phyloP scores from a whole-genome alignment of 1,140 invertebrate genomes.

The Drosophila bocki region DNA sequence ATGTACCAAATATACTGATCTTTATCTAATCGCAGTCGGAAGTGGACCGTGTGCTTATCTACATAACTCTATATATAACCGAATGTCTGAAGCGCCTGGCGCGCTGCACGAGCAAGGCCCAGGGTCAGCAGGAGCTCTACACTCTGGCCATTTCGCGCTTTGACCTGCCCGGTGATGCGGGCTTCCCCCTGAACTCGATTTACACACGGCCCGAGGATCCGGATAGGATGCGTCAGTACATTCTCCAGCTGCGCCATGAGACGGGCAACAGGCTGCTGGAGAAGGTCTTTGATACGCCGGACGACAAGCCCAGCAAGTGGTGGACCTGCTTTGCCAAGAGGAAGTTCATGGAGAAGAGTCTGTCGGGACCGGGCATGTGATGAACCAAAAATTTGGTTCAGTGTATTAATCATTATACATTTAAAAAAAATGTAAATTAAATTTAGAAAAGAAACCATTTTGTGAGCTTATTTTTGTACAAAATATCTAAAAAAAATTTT shows the following conservation, averaged over 20 bases:
- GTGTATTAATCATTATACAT: neutral
- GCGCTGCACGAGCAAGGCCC: slow-evolving; percentile 94
- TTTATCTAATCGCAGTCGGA: slow-evolving; percentile 90
- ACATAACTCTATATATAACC: slow-evolving; percentile 98
- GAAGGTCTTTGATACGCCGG: slow-evolving; percentile 94
- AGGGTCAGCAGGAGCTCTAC: slow-evolving; percentile 97
- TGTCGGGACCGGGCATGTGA: slow-evolving; percentile 85
- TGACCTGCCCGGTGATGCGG: slow-evolving; percentile 97
- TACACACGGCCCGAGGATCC: slow-evolving; percentile 96
- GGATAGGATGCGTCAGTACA: slow-evolving; percentile 96
- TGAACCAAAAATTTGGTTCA: neutral
- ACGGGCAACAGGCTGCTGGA: slow-evolving; percentile 95
- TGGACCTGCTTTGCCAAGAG: slow-evolving; percentile 99
- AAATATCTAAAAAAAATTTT: too few relatives aligned
- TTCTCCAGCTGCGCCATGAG: slow-evolving; percentile 98
- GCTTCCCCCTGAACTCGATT: slow-evolving; percentile 98
- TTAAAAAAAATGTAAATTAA: neutral
- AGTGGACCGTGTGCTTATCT: slow-evolving; percentile 98
- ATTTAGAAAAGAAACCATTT: neutral
- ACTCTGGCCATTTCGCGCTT: slow-evolving; percentile 97
- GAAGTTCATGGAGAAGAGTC: slow-evolving; percentile 99
- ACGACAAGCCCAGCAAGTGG: slow-evolving; percentile 99
- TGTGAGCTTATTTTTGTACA: neutral
- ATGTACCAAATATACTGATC: neutral
- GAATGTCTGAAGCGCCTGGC: slow-evolving; percentile 98